Evolutionary conservation across 1,140 invertebrate genomes (phyloP).

Genomic region (Chymomyza costata): DNA sequence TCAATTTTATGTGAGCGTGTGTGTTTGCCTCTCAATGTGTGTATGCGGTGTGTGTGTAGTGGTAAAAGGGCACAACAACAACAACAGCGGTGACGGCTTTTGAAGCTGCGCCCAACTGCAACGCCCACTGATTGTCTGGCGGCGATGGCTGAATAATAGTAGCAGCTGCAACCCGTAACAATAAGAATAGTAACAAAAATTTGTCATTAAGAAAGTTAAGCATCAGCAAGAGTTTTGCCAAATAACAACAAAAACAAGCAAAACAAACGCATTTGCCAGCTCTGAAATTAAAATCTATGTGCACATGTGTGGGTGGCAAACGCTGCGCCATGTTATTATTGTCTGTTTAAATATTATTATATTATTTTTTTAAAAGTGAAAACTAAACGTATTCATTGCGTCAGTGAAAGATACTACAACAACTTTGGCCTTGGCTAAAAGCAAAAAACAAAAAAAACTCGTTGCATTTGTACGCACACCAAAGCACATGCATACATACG

Average conservation of each 20-base stretch:
- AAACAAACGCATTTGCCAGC: constrained; percentile 7
- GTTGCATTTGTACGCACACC: constrained; percentile 31
- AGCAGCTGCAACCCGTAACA: constrained; percentile 4
- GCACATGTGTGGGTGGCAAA: constrained; percentile 26
- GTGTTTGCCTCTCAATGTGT: too few relatives aligned
- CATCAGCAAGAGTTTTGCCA: neutral
- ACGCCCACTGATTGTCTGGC: constrained; percentile 41
- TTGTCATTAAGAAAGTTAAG: neutral
- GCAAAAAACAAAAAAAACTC: constrained; percentile 16
- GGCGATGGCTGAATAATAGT: neutral
- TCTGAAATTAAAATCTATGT: constrained; percentile 17
- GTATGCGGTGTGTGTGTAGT: constrained; percentile 20
- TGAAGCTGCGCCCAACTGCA: constrained; percentile 37
- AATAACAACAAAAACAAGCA: constrained; percentile 2
- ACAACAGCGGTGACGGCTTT: constrained; percentile 40
- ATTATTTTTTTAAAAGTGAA: constrained; percentile 18
- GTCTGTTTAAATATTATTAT: neutral
- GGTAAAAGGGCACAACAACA: constrained; percentile 32
- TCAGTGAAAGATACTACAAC: constrained; percentile 38
- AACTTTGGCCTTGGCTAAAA: constrained; percentile 54
- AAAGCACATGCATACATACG: constrained; percentile 13
- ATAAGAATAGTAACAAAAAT: constrained; percentile 10
- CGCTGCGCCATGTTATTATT: neutral
- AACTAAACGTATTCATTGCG: constrained; percentile 52
- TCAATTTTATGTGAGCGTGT: constrained; percentile 13